Base-by-base conservation (phyloP, 2,113 vertebrate genomes). In the Anser brachyrhynchus region DNA sequence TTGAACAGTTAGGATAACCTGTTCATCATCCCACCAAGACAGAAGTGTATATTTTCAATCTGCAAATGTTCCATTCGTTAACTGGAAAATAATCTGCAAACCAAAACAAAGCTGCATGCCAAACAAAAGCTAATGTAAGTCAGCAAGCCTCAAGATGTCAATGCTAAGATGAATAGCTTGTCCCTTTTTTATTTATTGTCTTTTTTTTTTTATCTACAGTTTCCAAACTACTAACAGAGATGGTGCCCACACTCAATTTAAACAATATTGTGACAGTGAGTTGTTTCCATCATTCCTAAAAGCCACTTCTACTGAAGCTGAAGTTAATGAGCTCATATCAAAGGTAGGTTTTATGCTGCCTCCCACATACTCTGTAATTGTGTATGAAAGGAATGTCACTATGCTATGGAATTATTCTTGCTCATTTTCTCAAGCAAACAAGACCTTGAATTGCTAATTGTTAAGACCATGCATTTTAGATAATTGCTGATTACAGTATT, bases 221-320 rank as follows among this genome's bases (percentile, higher is more conserved):
- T 96, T 90, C 89, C 87, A 84, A 91, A 75, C 69, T 66, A 37
- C 93, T 96, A 96, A 95, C 95, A 95, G 95, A 82, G 94, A 59
- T 17, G 74, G 35, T 91, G 71, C 71, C 87, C 81, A 64, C 75
- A 7, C 49, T 91, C 90, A 49, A 44, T 91, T 92, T 87, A 92
- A 91, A 39, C 43, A 80, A 86, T 54, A 67, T 17, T 92, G 91
- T 64, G 79, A 57, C 88, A 89, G 66, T n/a, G 26, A 26, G 86
- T 62, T 49, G 69, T 92, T 89, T 95, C 89, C 90, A 93, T 69
- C 70, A 13, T 69, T 84, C 73, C 90, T 88, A 55, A 92, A 93
- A 90, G 71, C 55, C 73, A 13, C 70, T 81, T 71, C 70, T 64
- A 31, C 37, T 6, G 83, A 41, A 79, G 78, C 46, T 88, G 82